phyloP scores from a whole-genome alignment of 1,140 invertebrate species.

The Diorhabda sublineata region DNA sequence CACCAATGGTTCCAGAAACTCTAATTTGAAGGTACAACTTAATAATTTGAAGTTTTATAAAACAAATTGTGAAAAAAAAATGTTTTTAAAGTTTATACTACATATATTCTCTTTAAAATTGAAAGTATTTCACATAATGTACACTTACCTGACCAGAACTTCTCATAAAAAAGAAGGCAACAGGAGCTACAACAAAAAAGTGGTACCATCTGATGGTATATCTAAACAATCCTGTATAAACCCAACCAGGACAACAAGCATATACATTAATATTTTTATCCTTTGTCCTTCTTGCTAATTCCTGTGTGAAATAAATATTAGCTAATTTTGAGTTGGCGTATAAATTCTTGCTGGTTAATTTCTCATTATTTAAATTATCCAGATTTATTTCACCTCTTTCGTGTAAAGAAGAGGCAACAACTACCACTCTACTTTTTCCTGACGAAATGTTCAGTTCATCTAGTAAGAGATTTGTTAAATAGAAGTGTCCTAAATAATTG shows the following conservation, averaged over 20 bases:
- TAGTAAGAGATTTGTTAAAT: conserved; percentile 75
- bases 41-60: conserved; percentile 4
- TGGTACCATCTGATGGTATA: conserved; percentile 65
- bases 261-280: conserved; percentile 65
- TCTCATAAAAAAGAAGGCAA: conserved; percentile 67
- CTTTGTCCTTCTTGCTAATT: conserved; percentile 57
- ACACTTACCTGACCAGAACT: conserved; percentile 65
- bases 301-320: conserved; percentile 65
- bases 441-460: conserved; percentile 52
- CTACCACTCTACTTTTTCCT: conserved; percentile 53
- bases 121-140: no score
- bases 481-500: conserved; percentile 79
- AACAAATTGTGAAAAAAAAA: conserved; percentile 3
- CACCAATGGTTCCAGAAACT: no score
- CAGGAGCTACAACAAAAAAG: conserved; percentile 63
- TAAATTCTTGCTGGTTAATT: conserved; percentile 51
- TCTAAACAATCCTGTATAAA: conserved; percentile 72
- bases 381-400: conserved; percentile 66
- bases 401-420: conserved; percentile 54
- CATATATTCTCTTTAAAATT: neutral
- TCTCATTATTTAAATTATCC: conserved; percentile 61
- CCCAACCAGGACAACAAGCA: conserved; percentile 79
- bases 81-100: neutral
- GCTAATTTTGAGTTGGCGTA: conserved; percentile 80
- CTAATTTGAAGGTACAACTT: neutral